These are phyloP conservation scores for Hylomyscus alleni DNA, from an alignment of 2,797 vertebrate species.

Conservation along the genomic window DNA sequence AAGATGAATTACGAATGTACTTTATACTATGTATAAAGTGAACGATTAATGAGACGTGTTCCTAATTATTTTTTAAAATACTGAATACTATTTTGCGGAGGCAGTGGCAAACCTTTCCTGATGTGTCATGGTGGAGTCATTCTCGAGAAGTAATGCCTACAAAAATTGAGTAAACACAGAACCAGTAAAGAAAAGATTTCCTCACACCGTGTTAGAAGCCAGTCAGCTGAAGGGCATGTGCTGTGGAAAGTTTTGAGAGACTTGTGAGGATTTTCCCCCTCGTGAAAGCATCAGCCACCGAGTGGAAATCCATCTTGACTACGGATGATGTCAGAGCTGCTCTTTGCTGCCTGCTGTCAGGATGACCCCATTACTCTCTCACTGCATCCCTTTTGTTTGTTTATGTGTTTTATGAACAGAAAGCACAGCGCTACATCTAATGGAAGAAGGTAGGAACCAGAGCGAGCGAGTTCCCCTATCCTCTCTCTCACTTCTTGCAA, in stretches of 20 bases:
- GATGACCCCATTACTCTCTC: not conserved
- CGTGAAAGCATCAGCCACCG: not conserved
- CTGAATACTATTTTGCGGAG: conserved; percentile 46
- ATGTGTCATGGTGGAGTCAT: conserved; percentile 83
- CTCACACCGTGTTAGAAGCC: conserved; percentile 68
- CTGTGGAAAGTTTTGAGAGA: conserved; percentile 80
- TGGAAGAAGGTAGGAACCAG: conserved; percentile 12
- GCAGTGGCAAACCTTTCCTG: conserved; percentile 66
- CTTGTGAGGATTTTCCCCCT: not conserved
- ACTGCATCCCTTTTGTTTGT: not conserved
- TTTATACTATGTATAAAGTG: conserved; percentile 65
- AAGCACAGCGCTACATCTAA: not conserved
- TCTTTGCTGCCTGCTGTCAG: not conserved
- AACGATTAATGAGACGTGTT: conserved; percentile 75
- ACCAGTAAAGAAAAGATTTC: conserved; percentile 78
- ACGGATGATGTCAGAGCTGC: not conserved
- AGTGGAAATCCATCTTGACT: conserved; percentile 25
- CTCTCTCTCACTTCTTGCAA: not conserved
- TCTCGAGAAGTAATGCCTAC: conserved; percentile 75
- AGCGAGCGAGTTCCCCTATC: not conserved
- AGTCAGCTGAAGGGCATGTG: not conserved
- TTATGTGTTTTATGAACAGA: conserved; percentile 25
- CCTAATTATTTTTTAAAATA: conserved; percentile 71
- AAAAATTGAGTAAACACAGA: conserved; percentile 83
- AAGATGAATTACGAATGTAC: conserved; percentile 65